Base-by-base conservation (phyloP, 2,888 invertebrate species). In the Leptinotarsa rubiginosa region DNA sequence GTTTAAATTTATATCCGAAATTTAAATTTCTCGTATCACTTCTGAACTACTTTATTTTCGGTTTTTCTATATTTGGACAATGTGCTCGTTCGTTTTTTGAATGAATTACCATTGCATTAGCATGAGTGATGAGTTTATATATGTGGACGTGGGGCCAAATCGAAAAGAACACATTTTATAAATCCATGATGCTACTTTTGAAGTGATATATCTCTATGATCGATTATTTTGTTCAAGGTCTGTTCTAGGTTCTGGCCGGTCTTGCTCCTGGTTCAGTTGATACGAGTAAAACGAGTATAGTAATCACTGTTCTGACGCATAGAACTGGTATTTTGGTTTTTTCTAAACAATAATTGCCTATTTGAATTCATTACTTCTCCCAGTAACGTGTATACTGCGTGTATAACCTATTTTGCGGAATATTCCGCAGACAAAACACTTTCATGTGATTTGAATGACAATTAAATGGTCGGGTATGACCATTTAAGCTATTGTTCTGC, bases 21-120 rank as follows among this genome's bases (percentile, higher is more conserved):
- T 70, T 67, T 56, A 52, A 68, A 72, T 71, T 59, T 70, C 65
- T 59, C 47, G 64, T 74, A 74, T 74, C 74, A 70, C 65, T 65
- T 62, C 54, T 71, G 68, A 52, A 64, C 68, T 71, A 68, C 56
- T 64, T 74, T 68, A 70, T 70, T 67, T 41, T 47, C 49, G 59
- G 65, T 25, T 70, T 59, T 74, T 59, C 71, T 67, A 74, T 69
- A 72, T 75, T 75, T 54, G 72, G 72, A 69, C 49, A 66, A 52
- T 69, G 65, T 65, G 31, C 54, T 41, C 12, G 56, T 52, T 54
- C 67, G n/a, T 65, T 47, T 65, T 65, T 49, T 59, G 65, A 54
- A 73, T 73, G 69, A 73, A 56, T 73, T 62, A 41, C 10, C 31
- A 62, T 62, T n/a, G 62, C 31, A 62, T 62, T 62, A 31, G 31